Evolutionary conservation across 2,113 vertebrate genomes (phyloP), one percentile per base, ranked within the genome.

Genomic region (Engraulis encrasicolus): DNA sequence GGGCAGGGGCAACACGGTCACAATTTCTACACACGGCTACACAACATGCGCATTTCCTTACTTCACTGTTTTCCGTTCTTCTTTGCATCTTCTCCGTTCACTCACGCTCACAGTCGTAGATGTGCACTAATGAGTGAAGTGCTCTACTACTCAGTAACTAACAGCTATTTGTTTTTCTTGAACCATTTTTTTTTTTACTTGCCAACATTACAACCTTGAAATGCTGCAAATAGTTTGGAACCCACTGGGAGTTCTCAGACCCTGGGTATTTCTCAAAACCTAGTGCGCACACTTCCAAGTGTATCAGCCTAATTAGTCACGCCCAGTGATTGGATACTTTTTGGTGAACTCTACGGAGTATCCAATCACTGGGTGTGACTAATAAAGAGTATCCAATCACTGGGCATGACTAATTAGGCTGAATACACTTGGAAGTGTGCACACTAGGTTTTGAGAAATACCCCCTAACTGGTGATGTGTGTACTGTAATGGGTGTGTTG

Each of bases 401-500:
- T n/a, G n/a, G n/a, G n/a, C n/a, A n/a, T n/a, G n/a, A n/a, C n/a
- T n/a, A n/a, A n/a, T n/a, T n/a, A n/a, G n/a, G n/a, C n/a, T n/a
- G n/a, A n/a, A n/a, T n/a, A n/a, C n/a, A n/a, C n/a, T n/a, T n/a
- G n/a, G n/a, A n/a, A n/a, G n/a, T n/a, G n/a, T n/a, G n/a, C n/a
- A n/a, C n/a, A n/a, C n/a, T n/a, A n/a, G n/a, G n/a, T n/a, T n/a
- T n/a, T n/a, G n/a, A n/a, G n/a, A n/a, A n/a, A n/a, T n/a, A n/a
- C n/a, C n/a, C n/a, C n/a, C n/a, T n/a, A n/a, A n/a, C n/a, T n/a
- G n/a, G n/a, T n/a, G n/a, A n/a, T n/a, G n/a, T n/a, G n/a, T n/a
- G n/a, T n/a, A n/a, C n/a, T n/a, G n/a, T n/a, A n/a, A 66, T 66
- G 58, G 58, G 58, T 66, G 58, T 66, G 58, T 34, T 74, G 12